phyloP scores from a whole-genome alignment of 2,888 invertebrate genomes.

The Itoplectis maculator region DNA sequence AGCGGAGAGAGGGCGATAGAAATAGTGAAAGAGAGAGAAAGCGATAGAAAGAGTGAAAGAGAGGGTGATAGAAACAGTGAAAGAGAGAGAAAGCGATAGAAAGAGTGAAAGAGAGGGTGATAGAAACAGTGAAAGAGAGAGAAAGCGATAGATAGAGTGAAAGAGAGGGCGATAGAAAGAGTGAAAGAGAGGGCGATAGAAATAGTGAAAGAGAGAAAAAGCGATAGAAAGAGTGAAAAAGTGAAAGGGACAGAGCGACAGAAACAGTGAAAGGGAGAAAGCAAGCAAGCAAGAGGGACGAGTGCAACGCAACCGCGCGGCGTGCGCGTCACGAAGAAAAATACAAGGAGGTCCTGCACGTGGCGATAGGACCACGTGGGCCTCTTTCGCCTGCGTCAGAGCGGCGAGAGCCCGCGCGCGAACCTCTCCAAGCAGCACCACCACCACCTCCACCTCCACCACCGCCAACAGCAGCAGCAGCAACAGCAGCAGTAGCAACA shows the following conservation, averaged over 20 bases:
- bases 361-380: slow-evolving; percentile 84
- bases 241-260: too few species aligned
- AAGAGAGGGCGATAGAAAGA: not conserved
- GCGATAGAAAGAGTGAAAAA: too few species aligned
- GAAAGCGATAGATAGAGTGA: too few species aligned
- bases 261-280: slow-evolving; percentile 47
- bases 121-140: too few species aligned
- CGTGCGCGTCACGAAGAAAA: slow-evolving; percentile 24
- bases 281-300: slow-evolving; percentile 47
- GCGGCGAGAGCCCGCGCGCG: slow-evolving; percentile 70
- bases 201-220: too few species aligned
- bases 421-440: slow-evolving; percentile 24
- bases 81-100: too few species aligned
- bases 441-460: too few species aligned
- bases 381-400: slow-evolving; percentile 81
- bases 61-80: too few species aligned
- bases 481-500: not conserved
- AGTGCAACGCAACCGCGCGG: slow-evolving; percentile 31
- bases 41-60: too few species aligned
- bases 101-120: too few species aligned
- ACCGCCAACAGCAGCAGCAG: not conserved
- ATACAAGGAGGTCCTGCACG: slow-evolving; percentile 80
- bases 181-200: not conserved
- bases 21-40: too few species aligned
- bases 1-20: too few species aligned